These are phyloP conservation scores for Dascillus cervinus DNA, from an alignment of 2,888 invertebrate species.

Conservation along the genomic window DNA sequence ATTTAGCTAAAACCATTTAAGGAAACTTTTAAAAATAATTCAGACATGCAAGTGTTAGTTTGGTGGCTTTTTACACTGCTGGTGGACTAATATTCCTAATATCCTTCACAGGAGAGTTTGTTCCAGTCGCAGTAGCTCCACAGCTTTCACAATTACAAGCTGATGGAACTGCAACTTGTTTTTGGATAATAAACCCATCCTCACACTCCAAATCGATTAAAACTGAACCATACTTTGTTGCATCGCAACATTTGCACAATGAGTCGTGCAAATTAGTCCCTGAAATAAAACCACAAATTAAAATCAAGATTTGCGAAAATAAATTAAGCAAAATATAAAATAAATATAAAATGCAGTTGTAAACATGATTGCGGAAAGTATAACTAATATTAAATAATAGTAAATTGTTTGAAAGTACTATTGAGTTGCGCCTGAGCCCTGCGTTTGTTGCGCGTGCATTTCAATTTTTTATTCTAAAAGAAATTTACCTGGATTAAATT, in stretches of 20 bases:
- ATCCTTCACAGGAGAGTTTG: too few species aligned
- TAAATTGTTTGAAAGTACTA: background rate
- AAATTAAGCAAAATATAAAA: conserved; percentile 1
- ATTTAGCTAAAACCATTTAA: too few species aligned
- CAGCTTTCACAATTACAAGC: conserved; percentile 31
- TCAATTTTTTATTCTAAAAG: background rate
- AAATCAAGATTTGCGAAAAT: background rate
- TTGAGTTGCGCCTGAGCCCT: background rate
- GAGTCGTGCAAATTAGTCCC: conserved; percentile 50
- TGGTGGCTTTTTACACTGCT: too few species aligned
- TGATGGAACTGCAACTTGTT: conserved; percentile 36
- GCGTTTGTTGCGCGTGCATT: too few species aligned
- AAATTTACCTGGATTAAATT: conserved; percentile 57
- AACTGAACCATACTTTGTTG: conserved; percentile 27
- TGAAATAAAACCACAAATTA: conserved; percentile 25
- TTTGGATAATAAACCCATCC: conserved; percentile 32
- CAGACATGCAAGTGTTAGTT: too few species aligned
- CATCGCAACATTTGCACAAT: conserved; percentile 50
- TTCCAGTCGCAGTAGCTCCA: too few species aligned
- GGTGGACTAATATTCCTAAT: too few species aligned
- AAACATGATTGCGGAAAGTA: background rate
- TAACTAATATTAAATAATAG: background rate
- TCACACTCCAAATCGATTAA: conserved; percentile 35
- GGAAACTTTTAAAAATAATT: too few species aligned
- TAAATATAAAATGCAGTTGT: conserved; percentile 1